Base-by-base conservation (phyloP, 2,888 invertebrate species). In the Uloborus plumipes region DNA sequence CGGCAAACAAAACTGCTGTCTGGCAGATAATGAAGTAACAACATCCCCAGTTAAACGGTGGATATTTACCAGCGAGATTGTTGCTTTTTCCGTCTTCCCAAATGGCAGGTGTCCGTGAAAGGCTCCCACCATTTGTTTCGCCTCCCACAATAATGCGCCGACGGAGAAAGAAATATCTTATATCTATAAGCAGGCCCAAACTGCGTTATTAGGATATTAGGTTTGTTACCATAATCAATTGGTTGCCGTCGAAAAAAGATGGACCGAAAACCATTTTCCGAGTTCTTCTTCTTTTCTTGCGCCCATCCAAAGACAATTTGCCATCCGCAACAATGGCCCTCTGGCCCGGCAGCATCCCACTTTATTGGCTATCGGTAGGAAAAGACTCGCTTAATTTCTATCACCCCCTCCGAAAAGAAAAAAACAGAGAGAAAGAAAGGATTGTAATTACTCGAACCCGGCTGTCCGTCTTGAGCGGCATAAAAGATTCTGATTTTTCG, bases 171-270 rank as follows among this genome's bases (percentile, higher is more conserved):
- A 51, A 50, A 16, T 26, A 66, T 39, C 39, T 39, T 55, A 55
- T 18, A 55, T 18, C n/a, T 18, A 55, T 55, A 55, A 55, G 55
- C 18, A 77, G 62, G 77, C 77, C 69, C 70, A 39, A 77, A 77
- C 77, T 77, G 69, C 74, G 73, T 80, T 80, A 80, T 80, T 80
- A 80, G 80, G 80, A 80, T 80, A 80, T 80, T 80, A 80, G 80
- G 74, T 80, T 74, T 80, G 80, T 80, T 80, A 80, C 80, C 80
- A 80, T 80, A 69, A 80, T 74, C 73, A 80, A 80, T 80, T 74
- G 74, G 73, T 80, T 67, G 74, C 73, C 73, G 80, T 80, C 73
- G 67, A 74, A 69, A 80, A 80, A 80, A 80, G 80, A 73, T 74
- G 74, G 73, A 77, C 77, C 77, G 77, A 70, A 70, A 77, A 69